A percentile compares a stretch with the other conserved stretches of the same genome.
Evolutionary conservation across 2,113 vertebrate species (phyloP).

Genomic region (Micromys minutus): DNA sequence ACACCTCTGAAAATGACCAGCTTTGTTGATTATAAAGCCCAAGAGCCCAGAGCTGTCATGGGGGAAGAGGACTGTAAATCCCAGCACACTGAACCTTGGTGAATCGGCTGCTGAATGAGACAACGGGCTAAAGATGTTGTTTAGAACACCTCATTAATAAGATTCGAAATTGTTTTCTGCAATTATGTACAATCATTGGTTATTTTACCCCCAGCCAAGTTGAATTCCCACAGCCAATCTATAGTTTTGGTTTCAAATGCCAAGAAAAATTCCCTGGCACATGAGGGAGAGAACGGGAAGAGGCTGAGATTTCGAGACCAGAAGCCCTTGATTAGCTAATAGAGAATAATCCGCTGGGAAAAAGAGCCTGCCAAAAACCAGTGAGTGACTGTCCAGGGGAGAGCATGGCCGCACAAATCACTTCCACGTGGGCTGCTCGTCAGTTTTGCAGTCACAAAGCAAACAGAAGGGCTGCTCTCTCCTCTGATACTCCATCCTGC

Average conservation of each 20-base stretch:
- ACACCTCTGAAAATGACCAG: conserved; percentile 72
- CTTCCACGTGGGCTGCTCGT: not conserved
- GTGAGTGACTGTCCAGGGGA: not conserved
- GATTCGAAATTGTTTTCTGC: conserved; percentile 84
- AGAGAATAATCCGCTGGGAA: not conserved
- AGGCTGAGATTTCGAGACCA: conserved; percentile 21
- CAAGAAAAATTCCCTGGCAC: conserved; percentile 76
- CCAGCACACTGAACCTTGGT: conserved; percentile 72
- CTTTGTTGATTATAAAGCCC: conserved; percentile 76
- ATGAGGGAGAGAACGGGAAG: conserved; percentile 39
- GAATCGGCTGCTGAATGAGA: conserved; percentile 80
- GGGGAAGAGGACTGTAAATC: conserved; percentile 76
- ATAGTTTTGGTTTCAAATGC: conserved; percentile 71
- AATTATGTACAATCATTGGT: conserved; percentile 83
- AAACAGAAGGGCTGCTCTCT: not conserved
- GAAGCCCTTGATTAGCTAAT: conserved; percentile 21
- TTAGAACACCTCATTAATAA: conserved; percentile 86
- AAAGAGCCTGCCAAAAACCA: not conserved
- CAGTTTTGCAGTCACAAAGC: not conserved
- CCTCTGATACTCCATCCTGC: not conserved
- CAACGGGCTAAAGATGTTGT: conserved; percentile 79
- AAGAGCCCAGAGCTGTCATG: conserved; percentile 69
- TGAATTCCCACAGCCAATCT: conserved; percentile 75
- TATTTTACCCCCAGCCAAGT: conserved; percentile 83
- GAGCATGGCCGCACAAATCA: not conserved